A percentile compares a stretch with the other conserved stretches of the same genome.
Evolutionary conservation across 2,888 invertebrate species (phyloP).

Genomic region (Chrysomela aeneicollis): DNA sequence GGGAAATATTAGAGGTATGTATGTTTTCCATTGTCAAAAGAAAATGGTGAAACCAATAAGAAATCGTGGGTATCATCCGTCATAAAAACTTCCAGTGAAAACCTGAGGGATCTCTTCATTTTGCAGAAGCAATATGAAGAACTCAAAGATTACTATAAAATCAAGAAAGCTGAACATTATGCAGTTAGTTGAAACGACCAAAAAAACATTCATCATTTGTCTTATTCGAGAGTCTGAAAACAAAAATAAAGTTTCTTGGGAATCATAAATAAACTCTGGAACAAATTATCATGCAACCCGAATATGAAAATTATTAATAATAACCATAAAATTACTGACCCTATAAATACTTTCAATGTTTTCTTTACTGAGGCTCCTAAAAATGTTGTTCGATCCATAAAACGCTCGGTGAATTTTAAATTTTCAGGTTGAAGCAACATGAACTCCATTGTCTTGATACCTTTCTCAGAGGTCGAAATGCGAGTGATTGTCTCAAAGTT

Average conservation of each 20-base stretch:
- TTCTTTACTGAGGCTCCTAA: slow-evolving; percentile 6
- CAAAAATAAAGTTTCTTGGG: neutral
- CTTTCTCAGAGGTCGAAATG: neutral
- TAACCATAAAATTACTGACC: too few species aligned
- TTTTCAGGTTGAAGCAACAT: neutral
- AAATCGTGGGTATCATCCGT: slow-evolving; percentile 1
- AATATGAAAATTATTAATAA: too few species aligned
- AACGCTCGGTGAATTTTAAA: neutral
- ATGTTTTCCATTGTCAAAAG: slow-evolving; percentile 1
- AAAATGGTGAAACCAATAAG: neutral
- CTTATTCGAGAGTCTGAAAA: neutral
- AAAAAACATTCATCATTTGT: neutral
- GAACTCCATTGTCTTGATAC: neutral
- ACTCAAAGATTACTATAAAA: slow-evolving; percentile 2
- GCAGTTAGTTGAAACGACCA: slow-evolving; percentile 5
- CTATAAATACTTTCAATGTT: slow-evolving; percentile 1
- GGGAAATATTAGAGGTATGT: neutral
- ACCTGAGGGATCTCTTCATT: slow-evolving; percentile 7
- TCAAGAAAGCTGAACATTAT: neutral
- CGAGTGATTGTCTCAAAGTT: neutral
- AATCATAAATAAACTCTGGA: too few species aligned
- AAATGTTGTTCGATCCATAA: neutral
- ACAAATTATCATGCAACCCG: too few species aligned
- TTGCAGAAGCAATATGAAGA: neutral
- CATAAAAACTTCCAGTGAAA: neutral